These are phyloP conservation scores for Eudasyphora cyanicolor DNA, from an alignment of 2,888 invertebrate genomes.

Conservation along the genomic window DNA sequence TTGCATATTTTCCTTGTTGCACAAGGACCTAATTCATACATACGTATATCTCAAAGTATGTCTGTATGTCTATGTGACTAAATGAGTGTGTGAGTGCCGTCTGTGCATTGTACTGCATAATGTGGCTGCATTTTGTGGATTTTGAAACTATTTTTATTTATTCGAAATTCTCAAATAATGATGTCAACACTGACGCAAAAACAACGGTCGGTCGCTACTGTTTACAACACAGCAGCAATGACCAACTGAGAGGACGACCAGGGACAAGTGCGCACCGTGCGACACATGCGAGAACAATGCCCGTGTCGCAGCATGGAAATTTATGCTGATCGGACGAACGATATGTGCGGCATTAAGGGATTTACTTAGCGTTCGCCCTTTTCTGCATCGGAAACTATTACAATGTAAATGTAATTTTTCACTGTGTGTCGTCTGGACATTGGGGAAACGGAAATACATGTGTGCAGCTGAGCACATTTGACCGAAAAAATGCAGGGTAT, in stretches of 20 bases:
- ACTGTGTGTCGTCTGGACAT: not conserved
- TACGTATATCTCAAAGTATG: not conserved
- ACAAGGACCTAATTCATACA: not conserved
- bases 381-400: not conserved
- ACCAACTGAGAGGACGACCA: not conserved
- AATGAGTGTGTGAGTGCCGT: not conserved
- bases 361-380: not conserved
- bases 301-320: constrained; percentile 7
- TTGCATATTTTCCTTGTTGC: constrained; percentile 2
- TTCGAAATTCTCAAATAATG: constrained; percentile 11
- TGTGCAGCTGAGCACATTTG: not conserved
- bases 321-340: constrained; percentile 9
- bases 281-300: not conserved
- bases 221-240: not conserved
- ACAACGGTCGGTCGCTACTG: too few species aligned
- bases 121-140: constrained; percentile 25
- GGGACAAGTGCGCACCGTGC: not conserved
- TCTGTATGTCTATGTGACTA: not conserved
- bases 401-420: not conserved
- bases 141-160: constrained; percentile 7
- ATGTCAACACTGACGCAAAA: not conserved
- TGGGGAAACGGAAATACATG: not conserved
- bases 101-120: constrained; percentile 1
- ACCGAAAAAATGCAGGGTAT: too few species aligned
- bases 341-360: constrained; percentile 9